Percentiles rank a stretch among this genome's conserved stretches.
Conservation (phyloP, 2,797 vertebrate species). For the Lophius americanus region DNA sequence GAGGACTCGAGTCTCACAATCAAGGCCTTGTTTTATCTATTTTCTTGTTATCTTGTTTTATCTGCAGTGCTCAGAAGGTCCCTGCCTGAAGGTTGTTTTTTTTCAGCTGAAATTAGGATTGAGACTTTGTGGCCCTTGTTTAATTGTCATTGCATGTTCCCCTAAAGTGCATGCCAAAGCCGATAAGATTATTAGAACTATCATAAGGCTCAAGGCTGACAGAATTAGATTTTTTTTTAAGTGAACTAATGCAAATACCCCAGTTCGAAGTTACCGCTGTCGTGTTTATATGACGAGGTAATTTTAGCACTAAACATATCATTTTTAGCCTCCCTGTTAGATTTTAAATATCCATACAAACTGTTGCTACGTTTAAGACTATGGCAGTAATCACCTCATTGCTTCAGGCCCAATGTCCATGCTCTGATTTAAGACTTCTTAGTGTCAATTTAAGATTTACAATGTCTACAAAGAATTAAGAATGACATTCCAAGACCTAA, state of each 20-base stretch:
- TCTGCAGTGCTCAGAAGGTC: slow-evolving; percentile 54
- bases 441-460: slow-evolving; percentile 83
- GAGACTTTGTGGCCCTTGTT: slow-evolving; percentile 37
- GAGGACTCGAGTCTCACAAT: slow-evolving; percentile 72
- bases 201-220: slow-evolving; percentile 44
- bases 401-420: slow-evolving; percentile 66
- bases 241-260: slow-evolving; percentile 43
- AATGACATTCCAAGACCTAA: slow-evolving; percentile 73
- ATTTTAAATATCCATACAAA: slow-evolving; percentile 46
- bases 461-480: slow-evolving; percentile 80
- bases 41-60: too few species aligned
- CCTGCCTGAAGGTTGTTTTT: slow-evolving; percentile 4
- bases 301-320: slow-evolving; percentile 38
- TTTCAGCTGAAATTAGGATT: slow-evolving; percentile 44
- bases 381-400: slow-evolving; percentile 73
- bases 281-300: slow-evolving; percentile 15
- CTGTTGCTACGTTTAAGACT: slow-evolving; percentile 74
- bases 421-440: slow-evolving; percentile 84
- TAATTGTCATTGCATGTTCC: slow-evolving; percentile 38
- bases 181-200: slow-evolving; percentile 41
- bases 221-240: slow-evolving; percentile 49
- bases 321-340: slow-evolving; percentile 36
- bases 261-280: slow-evolving; percentile 29
- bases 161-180: slow-evolving; percentile 41
- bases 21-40: slow-evolving; percentile 67